Evolutionary conservation across 2,113 vertebrate species (phyloP), one percentile per base, ranked within the genome.

Genomic region (Meriones unguiculatus): DNA sequence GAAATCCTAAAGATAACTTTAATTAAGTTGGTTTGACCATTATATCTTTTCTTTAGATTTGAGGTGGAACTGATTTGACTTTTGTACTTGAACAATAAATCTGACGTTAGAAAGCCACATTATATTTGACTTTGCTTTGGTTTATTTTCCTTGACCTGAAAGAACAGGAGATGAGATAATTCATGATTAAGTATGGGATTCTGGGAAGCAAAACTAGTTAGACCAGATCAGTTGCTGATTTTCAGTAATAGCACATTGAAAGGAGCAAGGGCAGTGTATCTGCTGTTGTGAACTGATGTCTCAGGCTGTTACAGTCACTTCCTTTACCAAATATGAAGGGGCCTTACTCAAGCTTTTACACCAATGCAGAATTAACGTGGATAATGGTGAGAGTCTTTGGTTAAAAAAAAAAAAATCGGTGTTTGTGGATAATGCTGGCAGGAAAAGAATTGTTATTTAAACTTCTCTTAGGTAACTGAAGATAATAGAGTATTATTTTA

Each of bases 151-250:
- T 97, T 96, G 2, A 89, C 76, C 75, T 94, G 87, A 75, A 62
- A 94, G 70, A 96, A 95, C 25, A 32, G 38, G 28, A 93, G 97
- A 75, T 88, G 90, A 97, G 38, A 89, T 97, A 98, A 95, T 70
- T 3, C 91, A 41, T 95, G 59, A 96, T 97, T 93, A 87, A 91
- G 89, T 69, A 95, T 92, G 0, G 50, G 90, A 62, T 91, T 96
- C 73, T 94, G 75, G 85, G 86, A 98, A 89, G 46, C 77, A 81
- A 91, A 84, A 96, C 0, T 50, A 81, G 67, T 94, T 98, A 62
- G 85, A 25, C 91, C 91, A 93, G 88, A 82, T 57, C 92, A 87
- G 84, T 98, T 62, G 94, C 54, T 97, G 35, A 77, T 97, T 97
- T 93, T 96, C 24, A 86, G 82, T 62, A 86, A 97, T 97, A 46